These are phyloP conservation scores for Pelodytes ibericus DNA, from an alignment of 2,797 vertebrate genomes.

Conservation along the genomic window DNA sequence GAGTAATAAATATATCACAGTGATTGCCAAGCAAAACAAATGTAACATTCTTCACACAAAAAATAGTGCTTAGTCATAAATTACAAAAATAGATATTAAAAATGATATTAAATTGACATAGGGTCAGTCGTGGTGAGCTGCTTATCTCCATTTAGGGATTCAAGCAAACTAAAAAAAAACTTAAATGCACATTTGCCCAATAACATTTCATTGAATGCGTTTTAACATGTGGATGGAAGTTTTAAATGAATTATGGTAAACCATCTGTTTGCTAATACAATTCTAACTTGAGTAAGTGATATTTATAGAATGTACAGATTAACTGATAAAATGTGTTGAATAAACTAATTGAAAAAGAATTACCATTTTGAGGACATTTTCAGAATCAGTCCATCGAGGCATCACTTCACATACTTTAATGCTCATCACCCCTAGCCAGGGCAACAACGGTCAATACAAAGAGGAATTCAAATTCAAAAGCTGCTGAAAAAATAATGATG, in stretches of 20 bases:
- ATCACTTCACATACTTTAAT: no score
- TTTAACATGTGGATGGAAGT: not conserved
- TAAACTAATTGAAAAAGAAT: not conserved
- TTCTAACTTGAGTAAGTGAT: slow-evolving; percentile 1
- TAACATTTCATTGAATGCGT: not conserved
- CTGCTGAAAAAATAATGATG: not conserved
- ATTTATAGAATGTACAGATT: slow-evolving; percentile 2
- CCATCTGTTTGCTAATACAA: not conserved
- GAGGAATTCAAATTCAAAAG: not conserved
- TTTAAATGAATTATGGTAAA: not conserved
- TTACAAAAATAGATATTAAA: no score
- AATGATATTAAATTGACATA: no score
- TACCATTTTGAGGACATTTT: no score
- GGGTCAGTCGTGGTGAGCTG: no score
- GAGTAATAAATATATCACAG: no score
- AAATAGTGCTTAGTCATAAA: no score
- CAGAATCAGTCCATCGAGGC: no score
- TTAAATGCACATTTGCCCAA: not conserved
- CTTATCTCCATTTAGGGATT: not conserved
- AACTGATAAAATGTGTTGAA: slow-evolving; percentile 2
- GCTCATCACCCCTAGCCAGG: no score
- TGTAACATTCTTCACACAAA: no score
- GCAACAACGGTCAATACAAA: not conserved
- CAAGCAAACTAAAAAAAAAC: not conserved
- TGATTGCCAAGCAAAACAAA: no score